Evolutionary conservation across 2,888 invertebrate species (phyloP).

Genomic region (Smittia sp.): DNA sequence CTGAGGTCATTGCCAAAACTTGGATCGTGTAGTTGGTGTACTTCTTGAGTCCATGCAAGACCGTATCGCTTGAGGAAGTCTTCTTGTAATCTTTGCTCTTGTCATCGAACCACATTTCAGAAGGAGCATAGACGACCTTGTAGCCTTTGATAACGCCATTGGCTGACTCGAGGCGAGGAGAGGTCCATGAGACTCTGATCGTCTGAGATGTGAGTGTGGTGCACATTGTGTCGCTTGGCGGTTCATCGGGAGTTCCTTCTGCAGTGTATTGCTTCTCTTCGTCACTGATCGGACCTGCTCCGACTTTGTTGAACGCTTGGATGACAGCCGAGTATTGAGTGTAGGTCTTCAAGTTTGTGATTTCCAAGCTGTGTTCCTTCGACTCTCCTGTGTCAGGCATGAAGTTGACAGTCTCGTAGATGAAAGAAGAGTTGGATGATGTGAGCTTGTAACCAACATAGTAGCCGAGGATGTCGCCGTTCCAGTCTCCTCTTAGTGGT

Average conservation of each 20-base stretch:
- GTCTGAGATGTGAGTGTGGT: slow-evolving; percentile 92
- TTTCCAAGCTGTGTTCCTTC: slow-evolving; percentile 82
- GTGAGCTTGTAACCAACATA: slow-evolving; percentile 87
- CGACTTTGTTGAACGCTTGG: slow-evolving; percentile 92
- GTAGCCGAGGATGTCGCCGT: slow-evolving; percentile 86
- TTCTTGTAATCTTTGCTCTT: slow-evolving; percentile 88
- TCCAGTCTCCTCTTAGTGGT: slow-evolving; percentile 85
- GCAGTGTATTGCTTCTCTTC: slow-evolving; percentile 90
- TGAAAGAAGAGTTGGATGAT: slow-evolving; percentile 79
- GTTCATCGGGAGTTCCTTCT: slow-evolving; percentile 89
- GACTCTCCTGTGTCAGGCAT: slow-evolving; percentile 75
- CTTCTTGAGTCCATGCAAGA: slow-evolving; percentile 88
- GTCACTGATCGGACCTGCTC: slow-evolving; percentile 85
- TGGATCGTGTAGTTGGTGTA: slow-evolving; percentile 97
- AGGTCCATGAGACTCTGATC: slow-evolving; percentile 91
- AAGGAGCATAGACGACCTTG: slow-evolving; percentile 89
- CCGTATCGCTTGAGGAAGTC: slow-evolving; percentile 88
- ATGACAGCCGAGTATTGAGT: slow-evolving; percentile 95
- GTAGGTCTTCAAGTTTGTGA: slow-evolving; percentile 81
- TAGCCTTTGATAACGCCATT: slow-evolving; percentile 96
- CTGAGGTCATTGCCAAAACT: slow-evolving; percentile 90
- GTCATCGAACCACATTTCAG: slow-evolving; percentile 88
- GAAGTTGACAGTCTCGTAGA: slow-evolving; percentile 89
- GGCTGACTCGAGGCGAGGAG: slow-evolving; percentile 85
- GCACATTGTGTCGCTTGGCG: slow-evolving; percentile 88